phyloP scores from a whole-genome alignment of 2,888 invertebrate genomes.

The Lissocephala sabroskyi region DNA sequence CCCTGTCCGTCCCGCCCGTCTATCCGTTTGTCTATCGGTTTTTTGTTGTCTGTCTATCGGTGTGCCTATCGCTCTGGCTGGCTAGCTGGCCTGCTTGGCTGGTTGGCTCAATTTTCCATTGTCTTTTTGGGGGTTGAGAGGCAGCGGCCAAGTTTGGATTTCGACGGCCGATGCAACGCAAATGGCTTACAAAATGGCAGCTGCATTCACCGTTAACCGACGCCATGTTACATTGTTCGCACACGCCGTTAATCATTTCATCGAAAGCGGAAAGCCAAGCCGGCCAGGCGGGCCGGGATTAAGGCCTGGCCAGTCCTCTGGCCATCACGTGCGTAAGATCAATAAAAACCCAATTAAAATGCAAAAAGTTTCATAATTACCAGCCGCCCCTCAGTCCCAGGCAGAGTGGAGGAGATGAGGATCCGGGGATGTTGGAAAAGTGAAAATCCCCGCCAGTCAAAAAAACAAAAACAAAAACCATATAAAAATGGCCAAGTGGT shows the following conservation, averaged over 20 bases:
- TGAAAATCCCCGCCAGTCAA: constrained; percentile 37
- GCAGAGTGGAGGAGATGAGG: background rate
- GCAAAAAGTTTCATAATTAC: constrained; percentile 58
- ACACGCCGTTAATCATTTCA: constrained; percentile 25
- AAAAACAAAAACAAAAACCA: constrained; percentile 20
- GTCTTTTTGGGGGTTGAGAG: background rate
- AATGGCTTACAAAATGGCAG: background rate
- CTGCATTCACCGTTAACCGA: constrained; percentile 26
- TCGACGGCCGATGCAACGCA: background rate
- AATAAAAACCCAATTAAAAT: constrained; percentile 61
- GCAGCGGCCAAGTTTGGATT: background rate
- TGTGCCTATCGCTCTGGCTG: too few species aligned
- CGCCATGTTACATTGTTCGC: constrained; percentile 21
- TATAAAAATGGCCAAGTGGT: constrained; percentile 28
- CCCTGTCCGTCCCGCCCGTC: constrained; percentile 4
- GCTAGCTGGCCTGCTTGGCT: background rate
- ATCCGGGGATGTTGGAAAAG: constrained; percentile 21
- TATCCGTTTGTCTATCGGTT: constrained; percentile 14
- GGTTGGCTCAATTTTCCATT: background rate
- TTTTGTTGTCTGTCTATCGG: constrained; percentile 10
- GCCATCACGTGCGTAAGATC: constrained; percentile 57
- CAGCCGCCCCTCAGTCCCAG: background rate
- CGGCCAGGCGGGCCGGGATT: background rate
- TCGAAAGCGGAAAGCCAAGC: background rate
- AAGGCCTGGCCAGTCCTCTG: background rate